Base-by-base conservation (phyloP, 1,140 invertebrate genomes). In the Arctopsyche grandis region DNA sequence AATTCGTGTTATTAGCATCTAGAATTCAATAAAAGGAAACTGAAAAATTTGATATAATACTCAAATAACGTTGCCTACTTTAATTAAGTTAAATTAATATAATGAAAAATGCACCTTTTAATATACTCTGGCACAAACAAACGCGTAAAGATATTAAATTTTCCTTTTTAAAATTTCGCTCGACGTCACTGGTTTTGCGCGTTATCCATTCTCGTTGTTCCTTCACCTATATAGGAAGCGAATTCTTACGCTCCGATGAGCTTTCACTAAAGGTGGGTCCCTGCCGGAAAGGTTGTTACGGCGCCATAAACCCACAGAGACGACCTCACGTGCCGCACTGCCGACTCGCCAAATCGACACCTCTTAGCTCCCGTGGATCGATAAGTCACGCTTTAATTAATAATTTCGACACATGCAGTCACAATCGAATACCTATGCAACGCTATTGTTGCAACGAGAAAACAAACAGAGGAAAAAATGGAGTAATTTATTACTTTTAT, bases 221-320 rank as follows among this genome's bases (percentile, higher is more conserved):
- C 78, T 79, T 79, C 24, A 43, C 56, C 58, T 16, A 63, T 79
- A 73, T 52, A 76, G 80, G 80, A 81, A 79, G 77, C 77, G 75
- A 81, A 81, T 81, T 81, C 77, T 81, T 81, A 69, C 80, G 75
- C 77, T 79, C 56, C 29, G 56, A 22, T 77, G 77, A 79, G 77
- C 80, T 79, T 79, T 77, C 48, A 79, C 80, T 81, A 81, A 81
- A 81, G 80, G 80, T 79, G 43, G 75, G 44, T 75, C 48, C 66
- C 69, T 16, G 69, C 77, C 43, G 77, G 69, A 78, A 78, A 78
- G 77, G 77, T 78, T 78, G 77, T 78, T 71, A 78, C 77, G 77
- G 46, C 77, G 48, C 63, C 77, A 78, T 78, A 73, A 78, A 78
- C 69, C 46, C 44, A 19, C 52, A 22, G 9, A 29, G n/a, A 21